Evolutionary conservation across 2,113 vertebrate species (phyloP).

Genomic region (Cynopterus brachyotis): DNA sequence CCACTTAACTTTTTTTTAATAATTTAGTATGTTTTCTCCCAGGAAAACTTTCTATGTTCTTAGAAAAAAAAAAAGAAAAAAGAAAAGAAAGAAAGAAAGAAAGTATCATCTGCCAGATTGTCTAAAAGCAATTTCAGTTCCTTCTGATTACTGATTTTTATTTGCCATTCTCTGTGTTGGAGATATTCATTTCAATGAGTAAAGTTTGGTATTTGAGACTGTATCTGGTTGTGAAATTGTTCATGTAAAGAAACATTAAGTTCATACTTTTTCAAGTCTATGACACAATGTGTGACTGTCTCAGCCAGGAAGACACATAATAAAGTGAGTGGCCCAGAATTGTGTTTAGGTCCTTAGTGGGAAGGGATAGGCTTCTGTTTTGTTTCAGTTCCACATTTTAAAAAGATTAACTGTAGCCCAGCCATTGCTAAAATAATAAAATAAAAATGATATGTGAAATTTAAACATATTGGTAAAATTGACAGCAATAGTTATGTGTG

Average conservation of each 20-base stretch:
- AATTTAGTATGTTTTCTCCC: constrained; percentile 44
- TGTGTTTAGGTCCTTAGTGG: not conserved
- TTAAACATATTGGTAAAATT: not conserved
- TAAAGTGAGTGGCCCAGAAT: not conserved
- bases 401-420: not conserved
- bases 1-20: not conserved
- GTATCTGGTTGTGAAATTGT: not conserved
- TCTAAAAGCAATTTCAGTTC: constrained; percentile 22
- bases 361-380: not conserved
- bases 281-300: not conserved
- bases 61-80: constrained; percentile 37
- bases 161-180: not conserved
- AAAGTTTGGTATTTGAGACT: not conserved
- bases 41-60: constrained; percentile 54
- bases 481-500: not conserved
- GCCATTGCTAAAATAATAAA: not conserved
- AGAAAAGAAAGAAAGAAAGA: not conserved
- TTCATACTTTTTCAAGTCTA: not conserved
- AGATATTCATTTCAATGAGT: not conserved
- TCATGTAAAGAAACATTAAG: not conserved
- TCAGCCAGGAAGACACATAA: not conserved
- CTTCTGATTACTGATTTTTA: not conserved
- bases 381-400: not conserved
- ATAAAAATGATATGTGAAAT: not conserved
- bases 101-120: constrained; percentile 54